A percentile compares a stretch with the other conserved stretches of the same genome.
phyloP scores from a whole-genome alignment of 1,140 invertebrate genomes.

The Nephotettix cincticeps region DNA sequence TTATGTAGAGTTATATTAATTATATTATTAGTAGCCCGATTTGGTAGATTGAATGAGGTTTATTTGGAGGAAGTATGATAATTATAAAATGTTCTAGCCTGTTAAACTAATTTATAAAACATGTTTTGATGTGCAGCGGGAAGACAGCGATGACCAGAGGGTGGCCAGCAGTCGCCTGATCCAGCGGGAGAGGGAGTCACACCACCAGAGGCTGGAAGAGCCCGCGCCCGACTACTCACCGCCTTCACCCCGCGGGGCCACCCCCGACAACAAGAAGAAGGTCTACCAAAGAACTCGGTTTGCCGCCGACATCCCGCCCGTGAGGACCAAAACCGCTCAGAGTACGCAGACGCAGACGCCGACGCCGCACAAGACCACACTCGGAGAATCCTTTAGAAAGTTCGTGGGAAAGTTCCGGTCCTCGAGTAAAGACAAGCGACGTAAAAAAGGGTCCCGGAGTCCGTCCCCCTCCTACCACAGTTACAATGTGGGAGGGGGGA shows the following conservation, averaged over 20 bases:
- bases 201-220: constrained; percentile 51
- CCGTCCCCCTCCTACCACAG: constrained; percentile 39
- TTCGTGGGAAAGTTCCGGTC: constrained; percentile 75
- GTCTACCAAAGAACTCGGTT: constrained; percentile 63
- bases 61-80: no score
- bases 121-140: constrained; percentile 25
- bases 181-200: constrained; percentile 47
- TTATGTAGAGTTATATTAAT: no score
- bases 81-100: no score
- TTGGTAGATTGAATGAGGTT: no score
- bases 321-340: constrained; percentile 37
- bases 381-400: constrained; percentile 66
- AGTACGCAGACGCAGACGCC: constrained; percentile 41
- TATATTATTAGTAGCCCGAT: no score
- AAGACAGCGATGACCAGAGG: constrained; percentile 41
- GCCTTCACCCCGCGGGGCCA: constrained; percentile 50
- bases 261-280: constrained; percentile 52
- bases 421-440: constrained; percentile 59
- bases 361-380: constrained; percentile 45
- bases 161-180: constrained; percentile 46
- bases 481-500: constrained; percentile 47
- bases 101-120: no score
- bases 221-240: constrained; percentile 70
- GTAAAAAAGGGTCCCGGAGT: constrained; percentile 8
- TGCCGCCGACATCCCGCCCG: constrained; percentile 55